These are phyloP conservation scores for Torymus aiolomorphi DNA, from an alignment of 2,888 invertebrate genomes.

Conservation along the genomic window DNA sequence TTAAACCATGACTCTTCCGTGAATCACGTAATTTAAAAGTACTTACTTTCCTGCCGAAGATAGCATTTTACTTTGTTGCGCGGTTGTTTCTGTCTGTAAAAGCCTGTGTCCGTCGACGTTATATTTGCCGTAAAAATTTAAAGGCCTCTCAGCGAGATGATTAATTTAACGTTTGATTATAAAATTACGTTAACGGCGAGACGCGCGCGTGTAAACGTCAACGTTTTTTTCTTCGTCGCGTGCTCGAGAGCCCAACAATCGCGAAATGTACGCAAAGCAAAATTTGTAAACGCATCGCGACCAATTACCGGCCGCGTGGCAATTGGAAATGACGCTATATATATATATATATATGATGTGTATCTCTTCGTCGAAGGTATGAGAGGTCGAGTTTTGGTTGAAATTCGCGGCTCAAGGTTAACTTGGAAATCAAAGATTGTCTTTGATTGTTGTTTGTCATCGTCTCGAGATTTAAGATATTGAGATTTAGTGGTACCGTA, in stretches of 20 bases:
- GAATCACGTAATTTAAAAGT: too few species aligned
- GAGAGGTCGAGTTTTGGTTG: constrained; percentile 27
- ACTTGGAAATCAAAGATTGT: neutral
- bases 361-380: constrained; percentile 11
- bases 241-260: neutral
- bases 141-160: neutral
- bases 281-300: constrained; percentile 25
- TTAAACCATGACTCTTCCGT: neutral
- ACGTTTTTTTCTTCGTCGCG: neutral
- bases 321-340: constrained; percentile 41
- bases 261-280: constrained; percentile 3
- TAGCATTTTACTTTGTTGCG: too few species aligned
- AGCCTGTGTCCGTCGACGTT: neutral
- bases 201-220: constrained; percentile 2
- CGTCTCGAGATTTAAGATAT: constrained; percentile 1
- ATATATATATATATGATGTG: constrained; percentile 21
- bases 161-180: constrained; percentile 17
- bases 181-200: constrained; percentile 21
- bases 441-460: neutral
- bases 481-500: constrained; percentile 13
- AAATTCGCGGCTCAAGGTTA: constrained; percentile 7
- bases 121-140: neutral
- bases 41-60: too few species aligned
- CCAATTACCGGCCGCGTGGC: constrained; percentile 18
- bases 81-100: too few species aligned